Percentiles rank a stretch among this genome's conserved stretches.
Conservation (phyloP, 2,888 invertebrate species). For the Perdita meconis region DNA sequence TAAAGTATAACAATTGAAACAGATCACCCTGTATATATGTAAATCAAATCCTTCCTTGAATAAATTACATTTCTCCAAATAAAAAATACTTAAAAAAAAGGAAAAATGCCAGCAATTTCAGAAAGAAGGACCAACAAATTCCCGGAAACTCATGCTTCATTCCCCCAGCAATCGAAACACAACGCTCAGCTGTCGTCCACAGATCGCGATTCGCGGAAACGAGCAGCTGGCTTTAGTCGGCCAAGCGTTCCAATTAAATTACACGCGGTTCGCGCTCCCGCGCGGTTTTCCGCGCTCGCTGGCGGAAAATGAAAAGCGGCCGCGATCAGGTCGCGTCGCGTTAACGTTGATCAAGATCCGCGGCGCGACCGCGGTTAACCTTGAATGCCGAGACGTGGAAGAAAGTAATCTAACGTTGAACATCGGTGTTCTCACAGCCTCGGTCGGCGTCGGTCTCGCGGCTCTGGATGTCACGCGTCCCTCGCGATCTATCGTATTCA, state of each 20-base stretch:
- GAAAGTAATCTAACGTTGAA: constrained; percentile 46
- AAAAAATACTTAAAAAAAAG: no score
- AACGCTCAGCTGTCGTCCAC: background rate
- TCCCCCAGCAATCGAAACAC: background rate
- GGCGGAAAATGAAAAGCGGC: constrained; percentile 23
- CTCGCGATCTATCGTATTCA: constrained; percentile 42
- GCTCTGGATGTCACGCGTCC: constrained; percentile 38
- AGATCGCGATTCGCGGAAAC: background rate
- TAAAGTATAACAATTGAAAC: no score
- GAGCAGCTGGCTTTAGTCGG: background rate
- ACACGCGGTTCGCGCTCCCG: background rate
- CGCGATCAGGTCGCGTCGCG: constrained; percentile 28
- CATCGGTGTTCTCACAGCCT: constrained; percentile 68
- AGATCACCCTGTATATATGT: no score
- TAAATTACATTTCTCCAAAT: no score
- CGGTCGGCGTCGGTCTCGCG: constrained; percentile 37
- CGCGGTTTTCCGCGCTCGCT: constrained; percentile 21
- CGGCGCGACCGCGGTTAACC: constrained; percentile 38
- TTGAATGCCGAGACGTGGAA: constrained; percentile 40
- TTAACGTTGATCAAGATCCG: constrained; percentile 40
- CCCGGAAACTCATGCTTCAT: no score
- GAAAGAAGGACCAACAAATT: no score
- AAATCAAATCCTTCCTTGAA: no score
- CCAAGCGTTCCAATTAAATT: constrained; percentile 6
- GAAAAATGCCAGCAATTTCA: no score